Base-by-base conservation (phyloP, 2,113 vertebrate genomes). In the Microcebus lehilahytsara region DNA sequence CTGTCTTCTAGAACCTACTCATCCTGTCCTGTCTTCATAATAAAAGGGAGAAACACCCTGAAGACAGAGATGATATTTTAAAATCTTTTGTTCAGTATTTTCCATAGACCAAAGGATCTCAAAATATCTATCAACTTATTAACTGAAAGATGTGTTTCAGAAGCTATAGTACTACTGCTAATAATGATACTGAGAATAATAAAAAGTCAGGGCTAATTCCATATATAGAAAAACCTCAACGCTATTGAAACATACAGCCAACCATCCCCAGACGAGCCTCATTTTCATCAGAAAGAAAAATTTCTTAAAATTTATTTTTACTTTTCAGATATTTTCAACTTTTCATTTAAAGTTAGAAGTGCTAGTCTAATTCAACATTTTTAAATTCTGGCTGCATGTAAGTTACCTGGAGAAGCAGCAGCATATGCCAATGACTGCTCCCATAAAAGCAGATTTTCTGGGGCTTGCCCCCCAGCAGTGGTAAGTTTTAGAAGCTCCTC, bases 281-380 rank as follows among this genome's bases (percentile, higher is more conserved):
- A 2, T 95, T 89, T 91, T 86, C 69, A 75, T 30, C 2, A 9
- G 11, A 67, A 96, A 79, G 37, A 81, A 71, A 92, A 85, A 30
- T 6, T 25, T 17, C 42, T 42, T 10, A 9, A 11, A 32, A 8
- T 53, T 53, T 53, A 14, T 27, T 42, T 94, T 37, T 78, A 64
- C 3, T 30, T 78, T 86, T 42, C 3, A 20, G 3, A 49, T 83
- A 25, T 64, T 69, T 91, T 74, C 51, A 64, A 71, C 34, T 11
- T 40, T 20, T 22, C 8, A 1, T 58, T 64, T 64, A n/a, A 67
- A 93, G 25, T 30, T 22, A 51, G 8, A 42, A 7, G 6, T 25
- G 9, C 60, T 19, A 0, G 3, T 27, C 32, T 64, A 34, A 19
- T 6, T 58, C 66, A 8, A 2, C 7, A 23, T 49, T 91, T 80